phyloP scores from a whole-genome alignment of 2,113 vertebrate species.

The Rhinopomastus cyanomelas region DNA sequence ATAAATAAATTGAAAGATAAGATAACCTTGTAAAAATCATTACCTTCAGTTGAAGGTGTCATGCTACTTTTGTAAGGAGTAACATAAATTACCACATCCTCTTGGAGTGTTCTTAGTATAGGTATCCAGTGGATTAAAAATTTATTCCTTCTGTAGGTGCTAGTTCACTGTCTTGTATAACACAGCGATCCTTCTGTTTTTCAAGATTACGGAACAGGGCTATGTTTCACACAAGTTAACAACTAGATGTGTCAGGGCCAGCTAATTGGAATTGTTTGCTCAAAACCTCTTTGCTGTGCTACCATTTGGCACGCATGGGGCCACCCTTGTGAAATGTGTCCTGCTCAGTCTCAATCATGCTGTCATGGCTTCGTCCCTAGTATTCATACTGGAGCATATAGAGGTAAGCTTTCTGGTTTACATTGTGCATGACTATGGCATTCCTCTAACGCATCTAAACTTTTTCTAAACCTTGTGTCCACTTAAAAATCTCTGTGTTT shows the following conservation, averaged over 20 bases:
- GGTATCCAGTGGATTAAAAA: neutral
- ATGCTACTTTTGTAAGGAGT: neutral
- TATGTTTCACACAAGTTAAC: constrained; percentile 76
- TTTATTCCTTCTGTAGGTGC: rapidly evolving
- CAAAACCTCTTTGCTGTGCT: constrained; percentile 81
- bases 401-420: constrained; percentile 66
- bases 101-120: neutral
- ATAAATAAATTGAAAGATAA: neutral
- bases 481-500: neutral
- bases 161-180: neutral
- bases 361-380: constrained; percentile 80
- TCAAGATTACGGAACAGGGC: constrained; percentile 81
- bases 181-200: neutral
- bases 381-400: constrained; percentile 79
- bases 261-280: constrained; percentile 79
- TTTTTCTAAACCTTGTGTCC: neutral
- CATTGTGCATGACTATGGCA: neutral
- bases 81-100: neutral
- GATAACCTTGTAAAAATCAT: neutral
- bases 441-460: neutral
- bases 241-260: constrained; percentile 81
- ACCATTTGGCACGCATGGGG: constrained; percentile 81
- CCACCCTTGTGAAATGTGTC: constrained; percentile 80
- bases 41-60: neutral
- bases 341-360: constrained; percentile 79